Evolutionary conservation across 1,140 invertebrate genomes (phyloP).

Genomic region (Hyphantria cunea): DNA sequence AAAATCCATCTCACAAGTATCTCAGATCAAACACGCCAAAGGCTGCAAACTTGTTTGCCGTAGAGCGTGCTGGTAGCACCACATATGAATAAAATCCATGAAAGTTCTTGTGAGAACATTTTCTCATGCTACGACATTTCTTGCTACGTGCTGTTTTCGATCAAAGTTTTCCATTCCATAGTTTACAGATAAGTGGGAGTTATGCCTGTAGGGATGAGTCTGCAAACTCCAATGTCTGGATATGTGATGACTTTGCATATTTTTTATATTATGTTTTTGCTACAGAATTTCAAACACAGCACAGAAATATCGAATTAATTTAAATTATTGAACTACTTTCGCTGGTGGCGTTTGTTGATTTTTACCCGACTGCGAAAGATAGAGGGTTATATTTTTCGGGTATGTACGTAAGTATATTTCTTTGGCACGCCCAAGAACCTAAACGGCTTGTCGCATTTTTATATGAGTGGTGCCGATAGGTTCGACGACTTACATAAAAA

Average conservation of each 20-base stretch:
- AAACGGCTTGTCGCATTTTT: too few relatives aligned
- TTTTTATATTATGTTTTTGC: constrained; percentile 2
- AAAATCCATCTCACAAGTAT: constrained; percentile 56
- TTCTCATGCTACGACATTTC: constrained; percentile 57
- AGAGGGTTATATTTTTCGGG: too few relatives aligned
- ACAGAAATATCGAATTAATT: too few relatives aligned
- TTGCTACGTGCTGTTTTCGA: constrained; percentile 66
- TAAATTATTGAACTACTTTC: too few relatives aligned
- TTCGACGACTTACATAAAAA: too few relatives aligned
- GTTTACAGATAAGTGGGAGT: constrained; percentile 37
- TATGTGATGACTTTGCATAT: constrained; percentile 13
- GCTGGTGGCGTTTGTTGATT: too few relatives aligned
- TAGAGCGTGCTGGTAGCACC: constrained; percentile 48
- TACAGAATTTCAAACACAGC: too few relatives aligned
- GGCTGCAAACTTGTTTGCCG: constrained; percentile 56
- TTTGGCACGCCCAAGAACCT: too few relatives aligned
- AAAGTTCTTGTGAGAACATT: constrained; percentile 59
- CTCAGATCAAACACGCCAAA: constrained; percentile 56
- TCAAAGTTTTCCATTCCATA: constrained; percentile 64
- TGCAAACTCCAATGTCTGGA: constrained; percentile 16
- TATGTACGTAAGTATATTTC: too few relatives aligned
- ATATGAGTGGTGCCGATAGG: too few relatives aligned
- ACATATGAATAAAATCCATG: constrained; percentile 64
- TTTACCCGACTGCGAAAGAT: too few relatives aligned
- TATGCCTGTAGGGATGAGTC: constrained; percentile 22